These are phyloP conservation scores for Vanessa tameamea DNA, from an alignment of 1,140 invertebrate species.

Conservation along the genomic window DNA sequence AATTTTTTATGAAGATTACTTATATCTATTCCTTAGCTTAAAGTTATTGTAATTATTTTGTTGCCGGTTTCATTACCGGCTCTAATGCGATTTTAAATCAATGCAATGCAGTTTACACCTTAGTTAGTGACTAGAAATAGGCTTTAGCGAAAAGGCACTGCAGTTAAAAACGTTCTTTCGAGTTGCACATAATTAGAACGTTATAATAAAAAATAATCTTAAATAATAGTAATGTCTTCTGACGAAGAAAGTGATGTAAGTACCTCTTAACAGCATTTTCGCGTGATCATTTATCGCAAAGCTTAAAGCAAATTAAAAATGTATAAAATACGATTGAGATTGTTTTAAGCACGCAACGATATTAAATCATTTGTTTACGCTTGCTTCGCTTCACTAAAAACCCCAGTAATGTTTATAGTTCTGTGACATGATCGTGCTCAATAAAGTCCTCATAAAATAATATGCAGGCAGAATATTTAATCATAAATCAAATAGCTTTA, in stretches of 20 bases:
- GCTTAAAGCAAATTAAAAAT: conserved; percentile 31
- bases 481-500: conserved; percentile 58
- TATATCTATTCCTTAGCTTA: neutral
- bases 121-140: conserved; percentile 27
- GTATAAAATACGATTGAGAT: conserved; percentile 32
- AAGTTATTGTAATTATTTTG: conserved; percentile 24
- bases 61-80: conserved; percentile 37
- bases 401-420: conserved; percentile 65
- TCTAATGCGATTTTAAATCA: conserved; percentile 45
- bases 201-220: neutral
- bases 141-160: conserved; percentile 37
- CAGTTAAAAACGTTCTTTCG: conserved; percentile 25
- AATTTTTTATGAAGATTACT: neutral
- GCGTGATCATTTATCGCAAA: conserved; percentile 34
- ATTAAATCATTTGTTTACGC: conserved; percentile 73
- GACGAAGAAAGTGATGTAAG: conserved; percentile 47
- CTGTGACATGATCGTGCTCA: conserved; percentile 69
- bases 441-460: conserved; percentile 67
- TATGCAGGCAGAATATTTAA: conserved; percentile 72
- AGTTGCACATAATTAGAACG: conserved; percentile 12
- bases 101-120: conserved; percentile 55
- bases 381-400: conserved; percentile 61
- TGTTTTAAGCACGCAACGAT: conserved; percentile 60
- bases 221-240: conserved; percentile 28
- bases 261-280: conserved; percentile 33